Base-by-base conservation (phyloP, 2,797 vertebrate species). In the Rousettus madagascariensis region DNA sequence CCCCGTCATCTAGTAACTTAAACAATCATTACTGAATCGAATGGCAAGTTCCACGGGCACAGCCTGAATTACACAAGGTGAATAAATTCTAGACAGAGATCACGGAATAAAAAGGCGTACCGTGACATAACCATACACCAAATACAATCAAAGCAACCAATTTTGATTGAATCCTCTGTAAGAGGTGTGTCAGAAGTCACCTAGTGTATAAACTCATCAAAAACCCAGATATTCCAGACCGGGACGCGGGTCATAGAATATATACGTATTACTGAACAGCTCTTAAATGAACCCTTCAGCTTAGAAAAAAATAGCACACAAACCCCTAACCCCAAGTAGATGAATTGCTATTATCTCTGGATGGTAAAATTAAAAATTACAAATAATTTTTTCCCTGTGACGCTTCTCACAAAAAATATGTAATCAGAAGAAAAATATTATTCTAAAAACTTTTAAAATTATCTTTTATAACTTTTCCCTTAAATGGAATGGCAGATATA, bases 381-480 rank as follows among this genome's bases (percentile, higher is more conserved):
- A 83, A 11, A 16, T 38, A n/a, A 22, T 30, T 49, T 61, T 71
- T 86, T 49, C 20, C 38, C 26, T 55, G 13, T 5, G 65, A 68
- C 30, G 41, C 6, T 43, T 51, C 88, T 55, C 71, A 77, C 36
- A 68, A 80, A 66, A 30, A 8, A 57, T 19, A 38, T 8, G 5
- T 6, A 33, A 66, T 51, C 33, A 36, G n/a, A 66, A 61, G 15
- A 74, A 61, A 36, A 69, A 17, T 16, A 2, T 68, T 38, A 79
- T 15, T 68, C 24, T 46, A 90, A 91, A 88, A 79, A 41, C 49
- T 66, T 84, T 63, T 51, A 38, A 71, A 92, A 41, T 74, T 8
- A 61, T n/a, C n/a, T 36, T 41, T 74, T 79, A 36, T 78, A 28
- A 66, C 43, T 91, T 79, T 94, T 75, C 53, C 71, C 36, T 96